Evolutionary conservation across 2,113 vertebrate species (phyloP).

Genomic region (Sprattus sprattus): DNA sequence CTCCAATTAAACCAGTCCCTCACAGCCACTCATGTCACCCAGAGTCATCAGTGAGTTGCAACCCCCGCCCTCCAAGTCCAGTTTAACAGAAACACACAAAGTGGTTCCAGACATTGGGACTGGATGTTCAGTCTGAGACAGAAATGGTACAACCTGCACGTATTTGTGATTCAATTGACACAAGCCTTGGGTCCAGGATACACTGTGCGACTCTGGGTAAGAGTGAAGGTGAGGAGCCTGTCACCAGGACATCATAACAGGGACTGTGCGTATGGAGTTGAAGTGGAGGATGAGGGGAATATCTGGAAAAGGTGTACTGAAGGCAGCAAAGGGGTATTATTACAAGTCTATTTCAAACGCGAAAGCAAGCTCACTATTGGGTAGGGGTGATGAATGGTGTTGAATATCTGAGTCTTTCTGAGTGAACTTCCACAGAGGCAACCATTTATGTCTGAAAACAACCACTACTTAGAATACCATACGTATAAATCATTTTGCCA

Average conservation of each 20-base stretch:
- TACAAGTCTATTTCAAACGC: no score
- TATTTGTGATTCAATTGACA: no score
- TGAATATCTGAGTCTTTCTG: not conserved
- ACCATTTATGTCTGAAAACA: not conserved
- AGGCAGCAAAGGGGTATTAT: no score
- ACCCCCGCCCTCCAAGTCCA: not conserved
- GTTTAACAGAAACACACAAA: not conserved
- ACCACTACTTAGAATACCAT: not conserved
- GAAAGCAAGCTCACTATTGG: no score
- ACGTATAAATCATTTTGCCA: not conserved
- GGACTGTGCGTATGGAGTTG: no score
- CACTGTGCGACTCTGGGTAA: no score
- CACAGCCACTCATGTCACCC: not conserved
- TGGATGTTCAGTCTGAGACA: not conserved
- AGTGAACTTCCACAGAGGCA: not conserved
- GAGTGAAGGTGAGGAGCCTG: no score
- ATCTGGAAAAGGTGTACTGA: no score
- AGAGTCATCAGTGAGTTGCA: not conserved
- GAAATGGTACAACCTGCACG: not conserved
- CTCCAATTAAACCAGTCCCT: constrained; percentile 7
- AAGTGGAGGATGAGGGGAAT: no score
- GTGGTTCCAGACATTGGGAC: not conserved
- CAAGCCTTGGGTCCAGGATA: no score
- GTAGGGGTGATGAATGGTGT: no score
- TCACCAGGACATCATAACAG: no score